phyloP scores from a whole-genome alignment of 2,113 vertebrate genomes.

The Copsychus sechellarum region DNA sequence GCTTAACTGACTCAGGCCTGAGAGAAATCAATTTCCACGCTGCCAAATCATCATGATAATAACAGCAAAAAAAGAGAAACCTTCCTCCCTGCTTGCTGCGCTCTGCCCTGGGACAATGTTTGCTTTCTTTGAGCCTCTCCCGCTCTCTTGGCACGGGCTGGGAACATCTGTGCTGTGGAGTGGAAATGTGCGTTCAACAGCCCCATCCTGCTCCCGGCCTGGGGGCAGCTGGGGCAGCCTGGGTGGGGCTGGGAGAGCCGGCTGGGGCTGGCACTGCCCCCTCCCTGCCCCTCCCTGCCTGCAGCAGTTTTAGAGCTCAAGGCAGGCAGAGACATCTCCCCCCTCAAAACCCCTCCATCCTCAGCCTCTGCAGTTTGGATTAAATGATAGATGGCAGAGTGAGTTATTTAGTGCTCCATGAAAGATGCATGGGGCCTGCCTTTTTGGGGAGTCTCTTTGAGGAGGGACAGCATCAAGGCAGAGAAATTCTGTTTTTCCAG shows the following conservation, averaged over 20 bases:
- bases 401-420: not conserved
- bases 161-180: not conserved
- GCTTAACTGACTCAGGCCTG: not conserved
- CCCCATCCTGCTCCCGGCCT: rapidly evolving
- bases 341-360: not conserved
- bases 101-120: not conserved
- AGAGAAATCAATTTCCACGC: not conserved
- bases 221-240: not conserved
- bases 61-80: not conserved
- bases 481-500: not conserved
- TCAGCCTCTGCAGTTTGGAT: not conserved
- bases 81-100: not conserved
- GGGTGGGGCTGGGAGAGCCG: not conserved
- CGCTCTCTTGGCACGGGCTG: not conserved
- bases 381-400: constrained; percentile 1
- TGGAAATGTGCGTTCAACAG: not conserved
- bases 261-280: not conserved
- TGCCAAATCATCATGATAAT: not conserved
- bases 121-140: constrained; percentile 20
- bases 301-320: not conserved
- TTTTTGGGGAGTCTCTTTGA: not conserved
- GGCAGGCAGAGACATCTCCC: not conserved
- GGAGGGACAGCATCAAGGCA: not conserved
- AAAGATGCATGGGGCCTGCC: constrained; percentile 2
- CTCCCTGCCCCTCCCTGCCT: not conserved